phyloP scores from a whole-genome alignment of 64 coral and sea anemone species.

The Pocillopora verrucosa region DNA sequence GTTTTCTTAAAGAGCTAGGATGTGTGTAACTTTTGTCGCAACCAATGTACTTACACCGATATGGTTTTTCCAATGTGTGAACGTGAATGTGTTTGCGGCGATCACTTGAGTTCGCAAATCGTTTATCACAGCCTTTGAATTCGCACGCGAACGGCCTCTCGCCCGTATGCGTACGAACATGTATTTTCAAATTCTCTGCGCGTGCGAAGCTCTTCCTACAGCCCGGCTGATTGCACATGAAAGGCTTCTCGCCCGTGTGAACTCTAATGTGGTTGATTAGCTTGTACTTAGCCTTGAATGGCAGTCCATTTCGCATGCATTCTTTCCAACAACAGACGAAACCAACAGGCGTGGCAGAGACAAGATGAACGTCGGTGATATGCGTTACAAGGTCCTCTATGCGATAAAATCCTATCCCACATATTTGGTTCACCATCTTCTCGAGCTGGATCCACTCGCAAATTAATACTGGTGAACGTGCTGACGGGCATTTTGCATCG shows the following conservation, averaged over 20 bases:
- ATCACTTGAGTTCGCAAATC: constrained; percentile 72
- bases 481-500: constrained; percentile 2
- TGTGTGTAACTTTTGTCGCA: constrained; percentile 73
- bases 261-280: constrained; percentile 73
- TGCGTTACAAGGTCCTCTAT: constrained; percentile 65
- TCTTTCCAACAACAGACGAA: constrained; percentile 72
- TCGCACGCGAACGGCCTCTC: constrained; percentile 68
- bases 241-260: constrained; percentile 71
- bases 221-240: constrained; percentile 53
- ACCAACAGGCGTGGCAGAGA: constrained; percentile 19
- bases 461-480: neutral
- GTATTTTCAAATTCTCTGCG: constrained; percentile 68
- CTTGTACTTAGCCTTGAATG: constrained; percentile 76
- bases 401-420: constrained; percentile 56
- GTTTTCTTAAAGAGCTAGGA: constrained; percentile 60
- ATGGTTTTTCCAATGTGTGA: constrained; percentile 67
- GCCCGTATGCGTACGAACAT: constrained; percentile 62
- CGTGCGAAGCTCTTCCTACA: constrained; percentile 66
- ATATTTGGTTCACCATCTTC: constrained; percentile 33
- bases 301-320: constrained; percentile 59
- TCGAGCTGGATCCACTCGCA: constrained; percentile 44
- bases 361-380: constrained; percentile 57
- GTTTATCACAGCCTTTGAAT: constrained; percentile 62
- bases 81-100: constrained; percentile 70
- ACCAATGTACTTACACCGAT: constrained; percentile 64